Conservation (phyloP, 2,888 invertebrate species). For the Drosophila mimetica region DNA sequence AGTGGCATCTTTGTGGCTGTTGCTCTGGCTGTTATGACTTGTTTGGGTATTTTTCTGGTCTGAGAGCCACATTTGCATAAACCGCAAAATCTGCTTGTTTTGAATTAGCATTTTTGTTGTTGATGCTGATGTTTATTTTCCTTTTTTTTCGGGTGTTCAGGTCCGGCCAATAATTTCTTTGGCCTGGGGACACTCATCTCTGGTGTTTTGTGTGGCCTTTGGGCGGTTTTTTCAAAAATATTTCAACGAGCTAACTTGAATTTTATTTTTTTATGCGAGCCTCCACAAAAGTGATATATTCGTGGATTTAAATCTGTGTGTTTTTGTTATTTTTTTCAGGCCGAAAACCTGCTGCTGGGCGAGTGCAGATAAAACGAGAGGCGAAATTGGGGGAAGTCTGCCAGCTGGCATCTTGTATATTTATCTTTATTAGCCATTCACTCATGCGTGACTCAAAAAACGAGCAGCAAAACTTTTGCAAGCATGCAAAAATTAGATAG, state of each 20-base stretch:
- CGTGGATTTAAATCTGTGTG: constrained; percentile 48
- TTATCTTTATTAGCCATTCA: constrained; percentile 78
- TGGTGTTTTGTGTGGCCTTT: constrained; percentile 35
- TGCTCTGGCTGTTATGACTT: constrained; percentile 46
- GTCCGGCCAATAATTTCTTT: constrained; percentile 63
- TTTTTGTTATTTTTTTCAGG: constrained; percentile 16
- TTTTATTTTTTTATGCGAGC: constrained; percentile 38
- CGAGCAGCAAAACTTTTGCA: constrained; percentile 66
- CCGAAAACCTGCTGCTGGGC: constrained; percentile 34
- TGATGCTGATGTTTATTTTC: constrained; percentile 46
- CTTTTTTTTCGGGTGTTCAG: constrained; percentile 14
- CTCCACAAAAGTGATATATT: constrained; percentile 29
- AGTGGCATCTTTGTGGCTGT: constrained; percentile 31
- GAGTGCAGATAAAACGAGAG: constrained; percentile 28
- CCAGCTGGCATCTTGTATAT: constrained; percentile 56
- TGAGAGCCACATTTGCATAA: constrained; percentile 66
- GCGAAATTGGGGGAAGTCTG: constrained; percentile 4
- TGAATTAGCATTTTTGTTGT: constrained; percentile 68
- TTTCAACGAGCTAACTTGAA: constrained; percentile 19
- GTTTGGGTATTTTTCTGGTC: constrained; percentile 50
- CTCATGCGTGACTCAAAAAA: constrained; percentile 66
- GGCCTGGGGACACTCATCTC: constrained; percentile 19
- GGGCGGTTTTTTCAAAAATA: constrained; percentile 28
- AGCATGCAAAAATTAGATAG: constrained; percentile 60
- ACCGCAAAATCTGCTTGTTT: constrained; percentile 78